Percentiles rank a stretch among this genome's conserved stretches.
Conservation (phyloP, 2,888 invertebrate species). For the Nymphalis c-album region DNA sequence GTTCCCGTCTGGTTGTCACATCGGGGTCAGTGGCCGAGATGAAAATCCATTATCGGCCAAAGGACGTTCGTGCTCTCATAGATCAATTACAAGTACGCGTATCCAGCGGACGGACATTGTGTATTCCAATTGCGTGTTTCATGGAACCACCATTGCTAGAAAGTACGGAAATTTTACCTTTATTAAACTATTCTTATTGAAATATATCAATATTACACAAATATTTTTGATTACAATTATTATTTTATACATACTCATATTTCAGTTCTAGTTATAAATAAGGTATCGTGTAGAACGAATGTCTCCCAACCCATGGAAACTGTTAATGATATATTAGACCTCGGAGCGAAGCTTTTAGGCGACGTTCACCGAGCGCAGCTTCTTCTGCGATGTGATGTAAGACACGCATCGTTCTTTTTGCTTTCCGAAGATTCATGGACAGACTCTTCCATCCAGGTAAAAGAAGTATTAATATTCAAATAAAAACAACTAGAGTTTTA, state of each 20-base stretch:
- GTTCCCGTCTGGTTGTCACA: constrained; percentile 52
- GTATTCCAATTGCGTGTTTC: constrained; percentile 59
- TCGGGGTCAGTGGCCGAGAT: constrained; percentile 56
- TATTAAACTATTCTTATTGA: neutral
- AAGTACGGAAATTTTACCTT: constrained; percentile 46
- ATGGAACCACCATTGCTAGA: constrained; percentile 62
- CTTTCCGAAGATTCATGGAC: constrained; percentile 65
- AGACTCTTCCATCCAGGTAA: constrained; percentile 52
- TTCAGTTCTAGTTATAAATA: constrained; percentile 50
- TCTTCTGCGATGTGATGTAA: constrained; percentile 48
- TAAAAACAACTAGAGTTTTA: neutral
- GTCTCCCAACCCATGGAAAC: neutral
- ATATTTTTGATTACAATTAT: too few species aligned
- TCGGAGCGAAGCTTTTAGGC: constrained; percentile 64
- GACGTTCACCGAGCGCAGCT: constrained; percentile 54
- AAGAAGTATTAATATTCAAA: neutral
- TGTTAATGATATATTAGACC: constrained; percentile 54
- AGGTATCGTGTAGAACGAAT: constrained; percentile 31
- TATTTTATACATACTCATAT: neutral
- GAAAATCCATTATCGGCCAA: constrained; percentile 55
- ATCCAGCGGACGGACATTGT: constrained; percentile 43
- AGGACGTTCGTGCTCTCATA: constrained; percentile 47
- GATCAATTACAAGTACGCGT: constrained; percentile 54
- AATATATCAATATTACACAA: neutral
- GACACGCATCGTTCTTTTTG: constrained; percentile 60